Evolutionary conservation across 2,797 vertebrate genomes (phyloP).

Genomic region (Lateolabrax maculatus): DNA sequence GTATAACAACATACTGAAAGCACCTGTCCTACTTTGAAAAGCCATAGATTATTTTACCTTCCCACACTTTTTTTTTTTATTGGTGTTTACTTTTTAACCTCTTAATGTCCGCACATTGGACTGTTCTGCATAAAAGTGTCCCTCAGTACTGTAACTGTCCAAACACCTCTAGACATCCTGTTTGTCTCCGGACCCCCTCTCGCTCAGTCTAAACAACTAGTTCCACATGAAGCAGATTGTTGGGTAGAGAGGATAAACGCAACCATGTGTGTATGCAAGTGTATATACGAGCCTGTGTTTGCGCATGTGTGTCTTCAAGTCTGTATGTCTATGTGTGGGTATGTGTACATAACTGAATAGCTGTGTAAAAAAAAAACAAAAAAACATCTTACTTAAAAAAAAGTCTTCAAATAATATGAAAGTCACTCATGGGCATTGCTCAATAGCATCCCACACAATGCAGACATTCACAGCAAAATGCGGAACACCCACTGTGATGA

Average conservation of each 20-base stretch:
- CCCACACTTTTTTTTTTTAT: background rate
- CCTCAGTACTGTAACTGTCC: conserved; percentile 62
- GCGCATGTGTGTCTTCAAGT: conserved; percentile 22
- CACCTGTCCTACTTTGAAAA: conserved; percentile 38
- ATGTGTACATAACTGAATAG: conserved; percentile 59
- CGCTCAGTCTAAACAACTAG: conserved; percentile 80
- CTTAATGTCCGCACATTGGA: conserved; percentile 14
- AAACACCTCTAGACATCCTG: conserved; percentile 84
- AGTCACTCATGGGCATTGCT: conserved; percentile 59
- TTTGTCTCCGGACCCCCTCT: conserved; percentile 78
- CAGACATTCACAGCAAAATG: conserved; percentile 34
- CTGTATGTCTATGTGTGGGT: conserved; percentile 42
- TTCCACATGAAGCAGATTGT: conserved; percentile 84
- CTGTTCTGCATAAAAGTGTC: conserved; percentile 30
- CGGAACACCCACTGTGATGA: conserved; percentile 77
- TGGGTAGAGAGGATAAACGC: conserved; percentile 80
- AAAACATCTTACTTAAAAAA: conserved; percentile 26
- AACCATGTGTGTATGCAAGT: conserved; percentile 84
- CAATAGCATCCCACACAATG: conserved; percentile 53
- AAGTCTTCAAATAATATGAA: conserved; percentile 63
- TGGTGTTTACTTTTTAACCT: conserved; percentile 21
- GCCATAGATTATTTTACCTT: background rate
- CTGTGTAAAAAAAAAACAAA: conserved; percentile 31
- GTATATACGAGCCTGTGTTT: conserved; percentile 67
- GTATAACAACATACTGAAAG: conserved; percentile 6